Percentiles rank a stretch among this genome's conserved stretches.
Conservation (phyloP, 2,113 vertebrate species). For the Cheirogaleus medius region DNA sequence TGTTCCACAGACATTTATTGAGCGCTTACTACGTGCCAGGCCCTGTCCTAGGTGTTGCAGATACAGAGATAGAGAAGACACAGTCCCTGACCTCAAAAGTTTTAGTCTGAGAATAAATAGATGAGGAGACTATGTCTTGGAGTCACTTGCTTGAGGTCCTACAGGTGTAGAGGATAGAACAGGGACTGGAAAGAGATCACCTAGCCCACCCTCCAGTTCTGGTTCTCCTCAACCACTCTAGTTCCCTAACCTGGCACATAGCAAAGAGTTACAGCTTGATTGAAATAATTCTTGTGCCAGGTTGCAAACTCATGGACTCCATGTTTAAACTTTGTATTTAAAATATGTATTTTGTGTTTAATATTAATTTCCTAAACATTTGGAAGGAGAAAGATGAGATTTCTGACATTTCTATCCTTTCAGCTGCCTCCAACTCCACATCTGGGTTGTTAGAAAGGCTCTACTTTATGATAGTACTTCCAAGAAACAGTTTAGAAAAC, state of each 20-base stretch:
- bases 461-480: background rate
- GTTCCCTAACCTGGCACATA: background rate
- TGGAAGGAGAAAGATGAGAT: background rate
- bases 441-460: background rate
- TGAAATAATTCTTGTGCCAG: background rate
- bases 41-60: background rate
- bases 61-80: background rate
- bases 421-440: background rate
- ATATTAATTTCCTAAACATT: background rate
- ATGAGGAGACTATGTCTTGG: background rate
- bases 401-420: background rate
- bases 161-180: accelerated
- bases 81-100: background rate
- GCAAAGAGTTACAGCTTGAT: background rate
- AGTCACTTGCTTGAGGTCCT: background rate
- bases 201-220: background rate
- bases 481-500: background rate
- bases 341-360: background rate
- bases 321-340: background rate
- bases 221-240: background rate
- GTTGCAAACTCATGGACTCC: background rate
- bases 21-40: background rate
- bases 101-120: background rate
- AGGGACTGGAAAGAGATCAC: background rate
- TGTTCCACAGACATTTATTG: background rate